Evolutionary conservation across 37 sponge, comb jelly and placozoan genomes (phyloP).

Genomic region (Halisarca cf. caerulea): DNA sequence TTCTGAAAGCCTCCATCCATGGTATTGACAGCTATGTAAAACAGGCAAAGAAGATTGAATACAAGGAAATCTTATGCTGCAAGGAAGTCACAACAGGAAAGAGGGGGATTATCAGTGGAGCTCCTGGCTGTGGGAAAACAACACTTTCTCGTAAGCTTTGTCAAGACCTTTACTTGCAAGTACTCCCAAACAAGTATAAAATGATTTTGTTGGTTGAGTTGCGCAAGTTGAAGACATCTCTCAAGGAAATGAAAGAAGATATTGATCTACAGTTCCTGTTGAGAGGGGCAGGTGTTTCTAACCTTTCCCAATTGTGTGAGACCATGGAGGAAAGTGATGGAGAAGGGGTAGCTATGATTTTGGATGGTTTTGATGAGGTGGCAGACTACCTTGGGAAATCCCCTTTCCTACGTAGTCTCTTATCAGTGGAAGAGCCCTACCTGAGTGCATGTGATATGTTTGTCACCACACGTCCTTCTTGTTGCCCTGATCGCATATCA

Average conservation of each 20-base stretch:
- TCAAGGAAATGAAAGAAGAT: neutral
- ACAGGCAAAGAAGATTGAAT: neutral
- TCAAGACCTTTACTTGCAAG: neutral
- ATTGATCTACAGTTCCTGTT: neutral
- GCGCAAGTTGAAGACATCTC: neutral
- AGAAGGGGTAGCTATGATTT: neutral
- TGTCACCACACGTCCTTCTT: neutral
- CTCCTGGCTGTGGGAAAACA: neutral
- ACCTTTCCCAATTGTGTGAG: neutral
- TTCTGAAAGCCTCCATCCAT: neutral
- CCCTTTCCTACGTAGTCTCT: neutral
- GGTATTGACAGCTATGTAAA: neutral
- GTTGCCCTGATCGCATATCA: neutral
- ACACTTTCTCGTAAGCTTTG: neutral
- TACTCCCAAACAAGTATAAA: neutral
- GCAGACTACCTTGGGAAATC: neutral
- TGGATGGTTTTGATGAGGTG: constrained; percentile 2
- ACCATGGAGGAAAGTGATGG: neutral
- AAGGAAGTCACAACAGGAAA: neutral
- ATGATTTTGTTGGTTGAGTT: neutral
- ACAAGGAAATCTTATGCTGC: neutral
- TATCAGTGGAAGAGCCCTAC: neutral
- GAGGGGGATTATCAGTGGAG: neutral
- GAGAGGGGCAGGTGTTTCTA: neutral
- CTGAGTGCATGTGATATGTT: neutral